Conservation (phyloP, 2,888 invertebrate species). For the Melinaea menophilus region DNA sequence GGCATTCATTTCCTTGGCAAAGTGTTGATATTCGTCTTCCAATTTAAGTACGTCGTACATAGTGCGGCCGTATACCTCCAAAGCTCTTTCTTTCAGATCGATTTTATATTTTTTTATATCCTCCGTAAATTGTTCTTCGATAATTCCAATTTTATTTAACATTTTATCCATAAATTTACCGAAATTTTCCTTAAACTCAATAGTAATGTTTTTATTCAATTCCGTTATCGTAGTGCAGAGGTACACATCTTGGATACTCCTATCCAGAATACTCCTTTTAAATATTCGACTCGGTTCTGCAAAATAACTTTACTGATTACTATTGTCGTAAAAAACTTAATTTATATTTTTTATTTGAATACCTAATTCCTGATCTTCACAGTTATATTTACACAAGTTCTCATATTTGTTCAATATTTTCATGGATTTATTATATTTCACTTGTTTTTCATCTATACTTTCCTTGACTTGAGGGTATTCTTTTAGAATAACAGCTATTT, state of each 20-base stretch:
- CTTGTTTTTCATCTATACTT: constrained; percentile 23
- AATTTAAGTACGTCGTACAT: constrained; percentile 48
- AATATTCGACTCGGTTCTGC: constrained; percentile 15
- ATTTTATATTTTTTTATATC: constrained; percentile 32
- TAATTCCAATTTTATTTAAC: constrained; percentile 16
- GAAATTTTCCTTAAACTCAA: constrained; percentile 29
- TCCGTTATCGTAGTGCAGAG: constrained; percentile 40
- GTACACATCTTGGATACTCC: constrained; percentile 14
- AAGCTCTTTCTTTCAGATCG: constrained; percentile 39
- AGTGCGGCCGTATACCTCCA: constrained; percentile 39
- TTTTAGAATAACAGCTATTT: constrained; percentile 27
- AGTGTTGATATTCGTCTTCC: constrained; percentile 45
- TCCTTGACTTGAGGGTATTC: constrained; percentile 28
- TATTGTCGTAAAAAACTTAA: not conserved
- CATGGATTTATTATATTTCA: constrained; percentile 16
- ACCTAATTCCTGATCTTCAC: constrained; percentile 29
- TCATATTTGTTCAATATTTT: constrained; percentile 24
- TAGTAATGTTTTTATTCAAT: constrained; percentile 32
- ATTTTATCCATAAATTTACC: constrained; percentile 15
- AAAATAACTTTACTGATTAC: constrained; percentile 11
- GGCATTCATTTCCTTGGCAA: constrained; percentile 28
- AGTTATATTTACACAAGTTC: constrained; percentile 40
- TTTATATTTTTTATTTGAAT: not conserved
- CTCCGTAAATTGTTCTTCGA: constrained; percentile 25
- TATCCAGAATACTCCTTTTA: constrained; percentile 13